Evolutionary conservation across 1,140 invertebrate genomes (phyloP), one percentile per base, ranked within the genome.

Genomic region (Venustaconcha ellipsiformis): DNA sequence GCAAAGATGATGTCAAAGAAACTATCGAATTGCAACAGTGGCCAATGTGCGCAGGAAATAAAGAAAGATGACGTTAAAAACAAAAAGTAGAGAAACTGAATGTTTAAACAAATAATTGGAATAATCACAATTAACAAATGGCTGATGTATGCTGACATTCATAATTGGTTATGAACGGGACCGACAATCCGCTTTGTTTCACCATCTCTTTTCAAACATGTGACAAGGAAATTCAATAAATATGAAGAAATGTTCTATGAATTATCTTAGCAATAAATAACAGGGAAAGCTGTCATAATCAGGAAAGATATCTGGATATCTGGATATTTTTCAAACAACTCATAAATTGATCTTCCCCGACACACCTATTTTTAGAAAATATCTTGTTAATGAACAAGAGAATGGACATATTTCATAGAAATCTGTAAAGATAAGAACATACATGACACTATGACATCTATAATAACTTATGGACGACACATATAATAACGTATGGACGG

Each of bases 321-420:
- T 55, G 81, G 82, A 55, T 87, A 80, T 63, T 84, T 78, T 18
- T 81, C 78, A 1, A 80, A 74, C 14, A 89, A 74, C n/a, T 75
- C 63, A 14, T 72, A 64, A 13, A 88, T 82, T n/a, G 68, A 72
- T 0, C 82, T 70, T 3, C 94, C 94, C 58, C 92, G 91, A 30
- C 91, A 84, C 37, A 95, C 91, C 88, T 96, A 96, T 20, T 92
- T 91, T 81, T 93, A 91, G 58, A 96, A 88, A 5, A 95, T 90
- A 95, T 94, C 86, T 96, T 96, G 89, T 96, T 96, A 14, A 96
- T 90, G 88, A 96, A 96, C 0, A 95, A 91, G 64, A 96, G 94
- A 18, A 95, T 89, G 6, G 94, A 94, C 14, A 94, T 92, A 73
- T 94, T 92, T 67, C 92, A 87, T 2, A 96, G 90, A 85, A 94